phyloP scores from a whole-genome alignment of 1,140 invertebrate genomes.

The Lordiphosa mommai region DNA sequence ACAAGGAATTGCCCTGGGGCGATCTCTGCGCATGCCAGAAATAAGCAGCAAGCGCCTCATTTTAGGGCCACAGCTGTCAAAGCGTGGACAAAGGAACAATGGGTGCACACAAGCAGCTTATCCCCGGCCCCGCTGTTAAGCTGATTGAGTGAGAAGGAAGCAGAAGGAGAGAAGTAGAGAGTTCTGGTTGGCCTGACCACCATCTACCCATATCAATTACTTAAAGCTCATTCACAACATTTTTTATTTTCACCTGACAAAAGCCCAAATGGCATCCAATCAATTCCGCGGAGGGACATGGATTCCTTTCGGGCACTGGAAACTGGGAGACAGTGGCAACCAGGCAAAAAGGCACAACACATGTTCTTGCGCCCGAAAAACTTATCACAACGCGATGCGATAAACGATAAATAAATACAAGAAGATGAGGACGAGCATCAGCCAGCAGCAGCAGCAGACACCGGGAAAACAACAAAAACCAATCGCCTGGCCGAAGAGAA shows the following conservation, averaged over 20 bases:
- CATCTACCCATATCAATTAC: slow-evolving; percentile 79
- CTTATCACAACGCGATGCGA: slow-evolving; percentile 74
- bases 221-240: slow-evolving; percentile 79
- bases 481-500: neutral
- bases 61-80: slow-evolving; percentile 71
- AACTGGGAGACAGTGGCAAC: slow-evolving; percentile 40
- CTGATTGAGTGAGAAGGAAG: slow-evolving; percentile 57
- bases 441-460: slow-evolving; percentile 21
- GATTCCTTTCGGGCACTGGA: slow-evolving; percentile 1
- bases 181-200: slow-evolving; percentile 2
- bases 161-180: neutral
- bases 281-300: slow-evolving; percentile 39
- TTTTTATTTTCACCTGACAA: slow-evolving; percentile 80
- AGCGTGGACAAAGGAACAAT: slow-evolving; percentile 70
- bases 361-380: slow-evolving; percentile 79
- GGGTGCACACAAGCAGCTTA: slow-evolving; percentile 49
- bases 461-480: neutral
- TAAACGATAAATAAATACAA: slow-evolving; percentile 77
- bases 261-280: slow-evolving; percentile 76
- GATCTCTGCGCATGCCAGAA: slow-evolving; percentile 53
- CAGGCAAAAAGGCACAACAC: slow-evolving; percentile 59
- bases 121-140: slow-evolving; percentile 37
- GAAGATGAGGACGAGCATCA: slow-evolving; percentile 29
- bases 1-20: slow-evolving; percentile 1
- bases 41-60: slow-evolving; percentile 75